These are phyloP conservation scores for Ornithorhynchus anatinus DNA, from an alignment of 2,113 vertebrate genomes.

Conservation along the genomic window DNA sequence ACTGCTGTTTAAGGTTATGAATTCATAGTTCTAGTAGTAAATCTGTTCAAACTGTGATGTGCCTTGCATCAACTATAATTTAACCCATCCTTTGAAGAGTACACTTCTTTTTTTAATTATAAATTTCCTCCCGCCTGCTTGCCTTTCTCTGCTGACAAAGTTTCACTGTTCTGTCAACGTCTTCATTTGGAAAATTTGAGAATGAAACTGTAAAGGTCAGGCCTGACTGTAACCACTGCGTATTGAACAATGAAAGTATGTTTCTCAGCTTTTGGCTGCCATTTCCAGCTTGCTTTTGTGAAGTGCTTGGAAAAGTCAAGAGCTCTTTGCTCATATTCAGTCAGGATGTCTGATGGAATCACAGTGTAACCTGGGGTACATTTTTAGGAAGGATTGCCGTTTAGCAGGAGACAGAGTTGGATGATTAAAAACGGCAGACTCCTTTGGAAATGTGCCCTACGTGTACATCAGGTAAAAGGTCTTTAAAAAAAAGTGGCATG, in stretches of 20 bases:
- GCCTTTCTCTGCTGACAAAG: slow-evolving; percentile 44
- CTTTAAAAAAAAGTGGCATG: too few relatives aligned
- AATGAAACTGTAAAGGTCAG: slow-evolving; percentile 54
- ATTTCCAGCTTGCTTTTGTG: slow-evolving; percentile 11
- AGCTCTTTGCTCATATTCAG: slow-evolving; percentile 38
- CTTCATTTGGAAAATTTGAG: slow-evolving; percentile 58
- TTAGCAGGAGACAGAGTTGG: neutral
- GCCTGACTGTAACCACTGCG: slow-evolving; percentile 42
- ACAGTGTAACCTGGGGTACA: slow-evolving; percentile 8
- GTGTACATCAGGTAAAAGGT: neutral
- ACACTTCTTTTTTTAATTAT: slow-evolving; percentile 38
- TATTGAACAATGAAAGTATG: neutral
- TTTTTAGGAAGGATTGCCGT: slow-evolving; percentile 1
- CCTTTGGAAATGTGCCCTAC: neutral
- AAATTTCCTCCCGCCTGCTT: slow-evolving; percentile 51
- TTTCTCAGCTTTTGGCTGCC: neutral
- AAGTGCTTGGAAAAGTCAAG: slow-evolving; percentile 32
- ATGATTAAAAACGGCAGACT: neutral
- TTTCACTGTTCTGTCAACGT: slow-evolving; percentile 49
- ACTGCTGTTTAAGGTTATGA: slow-evolving; percentile 45
- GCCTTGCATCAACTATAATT: slow-evolving; percentile 58
- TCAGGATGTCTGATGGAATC: slow-evolving; percentile 30
- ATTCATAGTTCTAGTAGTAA: slow-evolving; percentile 46
- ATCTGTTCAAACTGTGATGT: slow-evolving; percentile 52
- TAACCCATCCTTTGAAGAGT: slow-evolving; percentile 50